Evolutionary conservation across 2,888 invertebrate species (phyloP).

Genomic region (Epinotia demarniana): DNA sequence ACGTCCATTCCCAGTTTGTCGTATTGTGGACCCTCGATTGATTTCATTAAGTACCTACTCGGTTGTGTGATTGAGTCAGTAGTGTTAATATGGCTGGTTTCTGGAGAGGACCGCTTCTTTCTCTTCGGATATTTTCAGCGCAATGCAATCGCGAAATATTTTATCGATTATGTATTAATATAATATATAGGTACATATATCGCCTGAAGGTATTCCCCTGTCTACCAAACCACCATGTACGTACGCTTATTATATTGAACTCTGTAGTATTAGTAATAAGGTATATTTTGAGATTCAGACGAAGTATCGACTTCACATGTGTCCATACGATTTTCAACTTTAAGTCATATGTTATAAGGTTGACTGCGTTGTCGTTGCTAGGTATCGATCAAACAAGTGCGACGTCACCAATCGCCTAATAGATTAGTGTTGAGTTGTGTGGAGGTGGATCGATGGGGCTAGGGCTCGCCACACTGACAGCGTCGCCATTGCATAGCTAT

Average conservation of each 20-base stretch:
- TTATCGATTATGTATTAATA: not conserved
- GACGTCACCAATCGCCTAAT: slow-evolving; percentile 41
- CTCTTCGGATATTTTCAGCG: not conserved
- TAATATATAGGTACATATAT: not conserved
- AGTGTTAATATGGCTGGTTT: no score
- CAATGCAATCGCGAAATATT: slow-evolving; percentile 18
- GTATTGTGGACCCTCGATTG: no score
- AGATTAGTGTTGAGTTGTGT: slow-evolving; percentile 33
- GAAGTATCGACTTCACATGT: slow-evolving; percentile 9
- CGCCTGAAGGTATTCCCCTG: slow-evolving; percentile 2
- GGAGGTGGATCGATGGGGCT: slow-evolving; percentile 24
- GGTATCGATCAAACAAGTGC: slow-evolving; percentile 41
- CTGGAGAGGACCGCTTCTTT: no score
- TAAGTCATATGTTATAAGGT: not conserved
- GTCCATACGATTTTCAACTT: slow-evolving; percentile 13
- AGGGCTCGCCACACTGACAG: slow-evolving; percentile 1
- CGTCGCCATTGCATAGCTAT: not conserved
- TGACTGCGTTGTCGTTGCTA: not conserved
- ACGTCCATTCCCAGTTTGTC: no score
- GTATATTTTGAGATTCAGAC: not conserved
- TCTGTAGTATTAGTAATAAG: not conserved
- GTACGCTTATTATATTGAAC: slow-evolving; percentile 14
- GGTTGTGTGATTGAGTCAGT: no score
- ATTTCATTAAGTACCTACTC: no score
- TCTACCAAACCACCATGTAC: not conserved